Evolutionary conservation across 2,113 vertebrate genomes (phyloP).

Genomic region (Rhodinocichla rosea): DNA sequence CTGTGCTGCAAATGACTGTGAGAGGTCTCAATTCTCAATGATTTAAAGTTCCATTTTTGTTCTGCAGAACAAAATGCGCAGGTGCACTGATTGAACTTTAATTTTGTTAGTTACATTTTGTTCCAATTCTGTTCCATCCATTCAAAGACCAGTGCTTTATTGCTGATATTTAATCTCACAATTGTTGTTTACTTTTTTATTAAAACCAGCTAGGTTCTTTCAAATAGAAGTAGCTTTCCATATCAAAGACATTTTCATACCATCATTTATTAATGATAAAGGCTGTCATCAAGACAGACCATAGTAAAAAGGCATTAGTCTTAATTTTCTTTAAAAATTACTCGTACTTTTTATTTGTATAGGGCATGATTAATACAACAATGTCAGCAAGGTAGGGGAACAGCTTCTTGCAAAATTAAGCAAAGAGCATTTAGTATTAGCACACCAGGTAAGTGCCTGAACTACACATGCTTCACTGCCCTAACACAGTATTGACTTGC

Average conservation of each 20-base stretch:
- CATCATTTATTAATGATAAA: neutral
- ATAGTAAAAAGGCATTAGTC: neutral
- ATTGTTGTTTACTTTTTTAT: neutral
- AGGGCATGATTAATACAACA: neutral
- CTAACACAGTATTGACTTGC: neutral
- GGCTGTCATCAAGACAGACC: neutral
- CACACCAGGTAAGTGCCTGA: neutral
- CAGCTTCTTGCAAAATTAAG: neutral
- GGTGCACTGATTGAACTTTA: neutral
- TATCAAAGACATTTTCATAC: neutral
- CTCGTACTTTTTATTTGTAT: neutral
- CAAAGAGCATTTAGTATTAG: neutral
- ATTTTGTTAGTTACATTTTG: neutral
- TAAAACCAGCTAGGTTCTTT: neutral
- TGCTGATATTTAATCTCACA: neutral
- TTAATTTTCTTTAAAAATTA: neutral
- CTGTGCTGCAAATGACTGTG: neutral
- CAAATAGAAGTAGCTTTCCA: neutral
- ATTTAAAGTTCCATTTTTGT: neutral
- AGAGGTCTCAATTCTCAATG: neutral
- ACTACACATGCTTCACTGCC: neutral
- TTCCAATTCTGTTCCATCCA: neutral
- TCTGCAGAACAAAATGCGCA: neutral
- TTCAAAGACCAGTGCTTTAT: neutral
- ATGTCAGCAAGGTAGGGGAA: neutral